Evolutionary conservation across 1,140 invertebrate genomes (phyloP).

Genomic region (Micrasema minimum): DNA sequence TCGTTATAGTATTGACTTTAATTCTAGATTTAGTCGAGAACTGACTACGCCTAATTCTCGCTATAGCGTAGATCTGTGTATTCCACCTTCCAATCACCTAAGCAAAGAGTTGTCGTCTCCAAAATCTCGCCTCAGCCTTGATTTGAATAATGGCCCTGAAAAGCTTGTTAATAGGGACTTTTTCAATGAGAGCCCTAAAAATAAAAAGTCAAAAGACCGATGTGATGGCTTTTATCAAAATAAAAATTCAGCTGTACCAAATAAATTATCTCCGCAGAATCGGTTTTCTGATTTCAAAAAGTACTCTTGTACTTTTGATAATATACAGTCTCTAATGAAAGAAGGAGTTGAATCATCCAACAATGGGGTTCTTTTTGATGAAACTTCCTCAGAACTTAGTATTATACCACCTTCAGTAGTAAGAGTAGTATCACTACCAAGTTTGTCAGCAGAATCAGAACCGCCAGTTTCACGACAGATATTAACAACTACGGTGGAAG

Average conservation of each 20-base stretch:
- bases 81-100: constrained; percentile 65
- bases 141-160: constrained; percentile 68
- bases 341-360: constrained; percentile 69
- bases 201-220: constrained; percentile 62
- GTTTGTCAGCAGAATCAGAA: constrained; percentile 68
- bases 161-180: constrained; percentile 66
- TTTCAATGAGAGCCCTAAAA: constrained; percentile 65
- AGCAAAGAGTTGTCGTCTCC: constrained; percentile 70
- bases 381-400: constrained; percentile 66
- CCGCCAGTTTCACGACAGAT: constrained; percentile 59
- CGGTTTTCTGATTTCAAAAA: constrained; percentile 72
- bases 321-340: constrained; percentile 78
- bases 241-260: constrained; percentile 60
- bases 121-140: constrained; percentile 69
- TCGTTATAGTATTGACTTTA: constrained; percentile 68
- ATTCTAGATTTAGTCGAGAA: constrained; percentile 68
- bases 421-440: constrained; percentile 74
- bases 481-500: constrained; percentile 69
- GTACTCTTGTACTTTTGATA: constrained; percentile 82
- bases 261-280: constrained; percentile 66
- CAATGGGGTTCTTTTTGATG: constrained; percentile 62
- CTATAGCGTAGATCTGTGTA: constrained; percentile 71
- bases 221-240: constrained; percentile 56
- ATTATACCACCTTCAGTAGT: constrained; percentile 71
- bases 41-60: constrained; percentile 70